Base-by-base conservation (phyloP, 2,888 invertebrate genomes). In the Odontothrips loti region DNA sequence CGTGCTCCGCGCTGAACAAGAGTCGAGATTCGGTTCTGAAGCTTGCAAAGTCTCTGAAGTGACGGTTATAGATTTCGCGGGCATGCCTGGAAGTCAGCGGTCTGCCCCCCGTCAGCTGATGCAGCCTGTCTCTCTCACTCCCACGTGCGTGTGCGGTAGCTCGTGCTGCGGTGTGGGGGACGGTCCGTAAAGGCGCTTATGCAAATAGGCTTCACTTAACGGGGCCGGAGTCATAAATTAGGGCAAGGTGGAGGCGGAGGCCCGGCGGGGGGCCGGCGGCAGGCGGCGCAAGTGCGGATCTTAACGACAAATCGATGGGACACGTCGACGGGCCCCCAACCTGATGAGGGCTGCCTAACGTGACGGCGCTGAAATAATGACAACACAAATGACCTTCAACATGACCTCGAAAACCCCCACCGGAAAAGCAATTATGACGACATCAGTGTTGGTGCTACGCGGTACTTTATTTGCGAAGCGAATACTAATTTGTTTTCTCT, bases 251-350 rank as follows among this genome's bases (percentile, higher is more conserved):
- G 15, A 58, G 58, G 58, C 20, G 17, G 58, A 0, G 51, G 51
- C 11, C 51, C 15, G 8, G 51, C 15, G 15, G n/a, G 51, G 51
- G 15, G 51, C 12, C 48, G 51, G 51, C 51, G 58, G 58, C 58
- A 58, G 58, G 58, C 58, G 58, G 58, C 58, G 58, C 58, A 17
- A 0, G 17, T 6, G 58, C 20, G 20, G 58, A 58, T 58, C 58
- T 58, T 58, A 58, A 58, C 58, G 58, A 58, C 58, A 58, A 58
- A 58, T 58, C 58, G 58, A 58, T 58, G 58, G 58, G 58, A 20
- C 20, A 58, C 58, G 20, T 20, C 20, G 15, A 6, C 20, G 20
- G 51, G 51, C 51, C 48, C 48, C 48, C 48, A 48, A 11, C 51
- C 34, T 43, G 34, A 43, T 6, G 34, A 43, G 34, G 34, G 34